Conservation (phyloP, 1,140 invertebrate genomes). For the Drosophila busckii region DNA sequence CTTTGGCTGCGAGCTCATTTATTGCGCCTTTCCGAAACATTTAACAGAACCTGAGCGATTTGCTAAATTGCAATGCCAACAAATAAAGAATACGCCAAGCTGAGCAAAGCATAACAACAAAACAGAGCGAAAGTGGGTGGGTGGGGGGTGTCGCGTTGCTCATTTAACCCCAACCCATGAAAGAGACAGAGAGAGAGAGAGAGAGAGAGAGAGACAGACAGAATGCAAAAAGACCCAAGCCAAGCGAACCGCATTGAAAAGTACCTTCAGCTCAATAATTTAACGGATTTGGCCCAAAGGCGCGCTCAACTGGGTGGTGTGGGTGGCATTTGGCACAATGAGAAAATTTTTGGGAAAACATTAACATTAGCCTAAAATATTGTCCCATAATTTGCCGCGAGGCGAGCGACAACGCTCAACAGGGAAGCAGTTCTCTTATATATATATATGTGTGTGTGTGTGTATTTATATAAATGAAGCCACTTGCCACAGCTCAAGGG, state of each 20-base stretch:
- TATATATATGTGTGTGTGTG: no score
- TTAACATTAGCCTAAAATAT: slow-evolving; percentile 79
- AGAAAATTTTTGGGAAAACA: slow-evolving; percentile 77
- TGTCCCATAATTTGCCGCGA: slow-evolving; percentile 78
- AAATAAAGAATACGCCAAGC: slow-evolving; percentile 61
- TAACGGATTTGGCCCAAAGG: slow-evolving; percentile 68
- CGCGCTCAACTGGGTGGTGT: neutral
- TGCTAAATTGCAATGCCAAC: slow-evolving; percentile 58
- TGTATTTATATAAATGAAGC: slow-evolving; percentile 77
- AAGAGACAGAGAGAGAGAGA: no score
- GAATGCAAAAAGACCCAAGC: slow-evolving; percentile 45
- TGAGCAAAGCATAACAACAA: slow-evolving; percentile 23
- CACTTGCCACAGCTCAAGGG: slow-evolving; percentile 51
- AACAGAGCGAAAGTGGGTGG: slow-evolving; percentile 42
- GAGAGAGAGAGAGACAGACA: no score
- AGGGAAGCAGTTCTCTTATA: no score
- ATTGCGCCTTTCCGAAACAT: slow-evolving; percentile 68
- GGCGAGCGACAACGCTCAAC: slow-evolving; percentile 66
- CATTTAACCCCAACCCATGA: slow-evolving; percentile 67
- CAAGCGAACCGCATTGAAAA: slow-evolving; percentile 74
- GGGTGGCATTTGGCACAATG: slow-evolving; percentile 52
- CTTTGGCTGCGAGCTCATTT: slow-evolving; percentile 47
- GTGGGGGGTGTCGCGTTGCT: slow-evolving; percentile 68
- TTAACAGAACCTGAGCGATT: slow-evolving; percentile 68
- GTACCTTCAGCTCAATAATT: slow-evolving; percentile 77